Evolutionary conservation across 2,113 vertebrate genomes (phyloP), one percentile per base, ranked within the genome.

Genomic region (Grammomys surdaster): DNA sequence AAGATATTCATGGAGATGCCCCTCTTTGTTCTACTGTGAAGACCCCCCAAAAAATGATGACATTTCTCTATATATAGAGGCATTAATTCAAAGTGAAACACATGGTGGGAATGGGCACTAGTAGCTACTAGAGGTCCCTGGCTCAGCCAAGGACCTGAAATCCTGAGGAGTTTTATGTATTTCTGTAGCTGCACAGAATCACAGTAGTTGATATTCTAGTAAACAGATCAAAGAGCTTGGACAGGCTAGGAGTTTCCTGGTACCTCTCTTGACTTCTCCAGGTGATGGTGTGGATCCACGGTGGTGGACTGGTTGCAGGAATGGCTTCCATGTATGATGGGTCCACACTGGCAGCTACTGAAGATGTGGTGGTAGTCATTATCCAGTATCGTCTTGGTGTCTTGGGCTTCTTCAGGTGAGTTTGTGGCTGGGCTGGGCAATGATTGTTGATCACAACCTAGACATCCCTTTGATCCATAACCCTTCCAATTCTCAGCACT

Each of bases 401-500:
- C 3, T 90, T 91, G 9, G 97, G 97, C 20, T 98, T 97, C 95
- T 96, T 97, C 80, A 96, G 96, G 97, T 98, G 54, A 97, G 92
- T 14, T 8, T n/a, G 12, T n/a, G 75, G 11, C 75, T 77, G 26
- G 69, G 11, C 63, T 69, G 24, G 9, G 36, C 65, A 54, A 12
- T 20, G 33, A 22, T 58, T 16, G 17, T 20, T 22, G 14, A 28
- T 4, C 3, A 26, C 43, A 54, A 24, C 20, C 36, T 65, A 22
- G 24, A 88, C 51, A 51, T 3, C 8, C 22, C 70, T n/a, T 1
- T 94, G 33, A 96, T 2, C 76, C 17, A 40, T 28, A 0, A 56
- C 16, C 36, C 73, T 70, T 40, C 11, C 43, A 72, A 31, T 69
- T 97, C 77, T 89, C 77, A 99, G 99, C 97, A 99, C 99, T 24